Evolutionary conservation across 1,140 invertebrate species (phyloP), one percentile per base, ranked within the genome.

Genomic region (Drosophila leontia): DNA sequence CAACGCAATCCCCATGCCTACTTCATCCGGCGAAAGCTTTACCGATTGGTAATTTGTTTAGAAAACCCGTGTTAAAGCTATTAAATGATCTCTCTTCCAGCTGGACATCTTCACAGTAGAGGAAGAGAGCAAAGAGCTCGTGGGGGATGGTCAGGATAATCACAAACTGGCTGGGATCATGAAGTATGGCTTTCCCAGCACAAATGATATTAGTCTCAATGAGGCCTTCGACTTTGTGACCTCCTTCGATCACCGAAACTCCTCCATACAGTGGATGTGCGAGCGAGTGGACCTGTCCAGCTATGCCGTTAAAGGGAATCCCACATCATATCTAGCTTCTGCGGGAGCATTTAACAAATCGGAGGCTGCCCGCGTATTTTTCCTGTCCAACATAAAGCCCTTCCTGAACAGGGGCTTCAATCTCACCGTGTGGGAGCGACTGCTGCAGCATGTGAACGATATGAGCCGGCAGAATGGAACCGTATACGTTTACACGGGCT

Each of bases 341-440:
- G 34, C 29, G n/a, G n/a, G 37, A 26, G 32, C 41, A 7, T 75
- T 69, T 6, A 48, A 72, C n/a, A 80, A 88, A 17, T 78, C 84
- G 26, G 84, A 88, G 55, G 77, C 84, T 2, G 59, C 78, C 0
- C 95, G 99, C 91, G 99, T 99, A 2, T 99, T 99, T 92, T 95
- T 95, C 53, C 93, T 99, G 4, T 97, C 97, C 3, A 99, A 99
- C 93, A 99, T 99, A 93, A 96, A 98, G 39, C 99, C 99, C 7
- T 99, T 99, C 95, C 96, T 99, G 39, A 98, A 98, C 8, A 94
- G 95, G 80, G 98, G 99, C 7, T 99, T 99, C 88, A 99, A 99
- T 92, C 94, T 98, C 67, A 94, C 97, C 92, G 95, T 96, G 3
- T 99, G 98, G 98, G 98, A 99, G 91, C 94, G 95, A 50, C 93